Evolutionary conservation across 2,888 invertebrate species (phyloP).

Genomic region (Chromoteleia sp.): DNA sequence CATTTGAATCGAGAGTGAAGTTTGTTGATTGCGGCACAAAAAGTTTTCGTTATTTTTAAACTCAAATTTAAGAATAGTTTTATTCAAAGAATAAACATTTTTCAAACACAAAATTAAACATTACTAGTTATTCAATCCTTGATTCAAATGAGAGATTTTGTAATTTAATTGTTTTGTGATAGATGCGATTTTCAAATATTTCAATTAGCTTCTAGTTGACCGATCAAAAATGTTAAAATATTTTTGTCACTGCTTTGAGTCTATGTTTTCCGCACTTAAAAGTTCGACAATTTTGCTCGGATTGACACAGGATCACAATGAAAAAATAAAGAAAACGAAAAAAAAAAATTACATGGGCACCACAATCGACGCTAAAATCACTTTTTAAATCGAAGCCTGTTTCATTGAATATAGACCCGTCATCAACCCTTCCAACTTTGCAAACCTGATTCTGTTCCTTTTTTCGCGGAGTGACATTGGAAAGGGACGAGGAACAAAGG

Average conservation of each 20-base stretch:
- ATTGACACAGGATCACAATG: conserved; percentile 24
- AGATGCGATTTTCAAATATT: too few species aligned
- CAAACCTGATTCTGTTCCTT: conserved; percentile 54
- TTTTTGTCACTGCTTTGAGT: neutral
- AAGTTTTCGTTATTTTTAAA: too few species aligned
- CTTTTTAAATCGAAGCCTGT: conserved; percentile 57
- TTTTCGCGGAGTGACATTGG: conserved; percentile 43
- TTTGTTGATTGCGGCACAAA: too few species aligned
- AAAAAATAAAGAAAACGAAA: too few species aligned
- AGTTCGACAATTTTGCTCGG: conserved; percentile 4
- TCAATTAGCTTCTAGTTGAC: neutral
- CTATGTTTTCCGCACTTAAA: conserved; percentile 25
- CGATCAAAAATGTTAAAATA: neutral
- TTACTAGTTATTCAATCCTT: too few species aligned
- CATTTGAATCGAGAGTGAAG: too few species aligned
- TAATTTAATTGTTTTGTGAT: too few species aligned
- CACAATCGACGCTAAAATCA: conserved; percentile 60
- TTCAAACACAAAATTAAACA: too few species aligned
- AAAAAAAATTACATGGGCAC: conserved; percentile 31
- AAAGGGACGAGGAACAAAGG: conserved; percentile 53
- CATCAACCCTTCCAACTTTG: conserved; percentile 55
- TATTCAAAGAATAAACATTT: too few species aligned
- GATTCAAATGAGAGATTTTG: too few species aligned
- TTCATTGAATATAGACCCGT: conserved; percentile 46
- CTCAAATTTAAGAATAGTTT: too few species aligned